Percentiles rank a stretch among this genome's conserved stretches.
Conservation (phyloP, 2,113 vertebrate genomes). For the Sinocyclocheilus grahami region DNA sequence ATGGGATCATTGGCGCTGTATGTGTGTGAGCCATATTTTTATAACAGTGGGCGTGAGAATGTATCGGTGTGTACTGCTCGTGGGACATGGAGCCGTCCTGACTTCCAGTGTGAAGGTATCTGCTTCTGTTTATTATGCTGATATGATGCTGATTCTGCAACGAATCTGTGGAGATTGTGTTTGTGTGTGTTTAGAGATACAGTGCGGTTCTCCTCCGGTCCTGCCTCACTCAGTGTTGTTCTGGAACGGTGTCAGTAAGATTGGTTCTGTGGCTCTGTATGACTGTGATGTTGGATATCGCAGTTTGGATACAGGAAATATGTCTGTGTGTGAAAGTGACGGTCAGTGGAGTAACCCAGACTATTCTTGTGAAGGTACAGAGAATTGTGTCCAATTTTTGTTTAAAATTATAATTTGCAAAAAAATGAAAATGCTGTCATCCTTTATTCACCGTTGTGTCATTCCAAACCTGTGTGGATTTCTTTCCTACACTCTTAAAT, state of each 20-base stretch:
- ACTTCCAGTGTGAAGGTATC: slow-evolving; percentile 70
- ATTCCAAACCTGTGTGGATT: neutral
- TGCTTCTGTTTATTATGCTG: neutral
- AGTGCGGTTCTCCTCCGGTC: slow-evolving; percentile 71
- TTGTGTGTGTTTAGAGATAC: slow-evolving; percentile 65
- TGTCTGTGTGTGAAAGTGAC: slow-evolving; percentile 72
- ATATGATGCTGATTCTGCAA: neutral
- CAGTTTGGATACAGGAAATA: slow-evolving; percentile 68
- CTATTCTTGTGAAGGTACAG: slow-evolving; percentile 77
- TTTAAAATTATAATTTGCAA: neutral
- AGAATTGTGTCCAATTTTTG: neutral
- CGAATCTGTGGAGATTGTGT: slow-evolving; percentile 21
- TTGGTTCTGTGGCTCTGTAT: slow-evolving; percentile 73
- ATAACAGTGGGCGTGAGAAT: slow-evolving; percentile 63
- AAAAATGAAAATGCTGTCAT: neutral
- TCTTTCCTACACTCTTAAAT: neutral
- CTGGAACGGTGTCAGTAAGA: slow-evolving; percentile 72
- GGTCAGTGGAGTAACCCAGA: slow-evolving; percentile 73
- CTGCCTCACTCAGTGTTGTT: slow-evolving; percentile 70
- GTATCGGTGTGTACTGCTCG: slow-evolving; percentile 66
- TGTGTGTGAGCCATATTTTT: slow-evolving; percentile 70
- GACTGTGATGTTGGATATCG: slow-evolving; percentile 76
- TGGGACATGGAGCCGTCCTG: slow-evolving; percentile 67
- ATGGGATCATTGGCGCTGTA: slow-evolving; percentile 67
- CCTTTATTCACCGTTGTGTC: neutral